Conservation (phyloP, 2,888 invertebrate species). For the Acanthosepion pharaonis region DNA sequence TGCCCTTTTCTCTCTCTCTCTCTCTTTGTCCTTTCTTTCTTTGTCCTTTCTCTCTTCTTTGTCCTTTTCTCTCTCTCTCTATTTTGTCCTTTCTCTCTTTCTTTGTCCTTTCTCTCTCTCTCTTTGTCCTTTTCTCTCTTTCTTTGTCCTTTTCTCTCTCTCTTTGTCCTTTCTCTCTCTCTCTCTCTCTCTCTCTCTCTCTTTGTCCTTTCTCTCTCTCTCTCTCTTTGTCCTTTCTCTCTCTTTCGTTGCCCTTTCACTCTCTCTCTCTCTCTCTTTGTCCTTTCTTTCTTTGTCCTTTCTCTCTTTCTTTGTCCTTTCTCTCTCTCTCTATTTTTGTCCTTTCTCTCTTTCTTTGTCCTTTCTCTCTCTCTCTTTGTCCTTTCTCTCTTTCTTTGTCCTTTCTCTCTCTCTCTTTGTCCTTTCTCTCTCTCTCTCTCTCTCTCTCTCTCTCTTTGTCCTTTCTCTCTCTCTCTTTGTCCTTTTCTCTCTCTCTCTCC, state of each 20-base stretch:
- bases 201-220: not conserved
- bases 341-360: not conserved
- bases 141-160: no score
- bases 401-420: not conserved
- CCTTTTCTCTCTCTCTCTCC: not conserved
- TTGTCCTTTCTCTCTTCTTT: no score
- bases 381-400: not conserved
- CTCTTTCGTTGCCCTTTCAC: not conserved
- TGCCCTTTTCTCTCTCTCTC: fast-evolving
- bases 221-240: not conserved
- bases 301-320: not conserved
- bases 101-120: no score
- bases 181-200: not conserved
- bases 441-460: not conserved
- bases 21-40: no score
- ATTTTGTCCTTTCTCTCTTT: no score
- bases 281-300: not conserved
- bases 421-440: not conserved
- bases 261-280: not conserved
- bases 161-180: not conserved
- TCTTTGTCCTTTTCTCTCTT: no score
- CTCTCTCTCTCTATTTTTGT: not conserved
- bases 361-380: not conserved
- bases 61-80: no score
- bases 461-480: not conserved